These are phyloP conservation scores for Syngnathus typhle DNA, from an alignment of 2,113 vertebrate species.

Conservation along the genomic window DNA sequence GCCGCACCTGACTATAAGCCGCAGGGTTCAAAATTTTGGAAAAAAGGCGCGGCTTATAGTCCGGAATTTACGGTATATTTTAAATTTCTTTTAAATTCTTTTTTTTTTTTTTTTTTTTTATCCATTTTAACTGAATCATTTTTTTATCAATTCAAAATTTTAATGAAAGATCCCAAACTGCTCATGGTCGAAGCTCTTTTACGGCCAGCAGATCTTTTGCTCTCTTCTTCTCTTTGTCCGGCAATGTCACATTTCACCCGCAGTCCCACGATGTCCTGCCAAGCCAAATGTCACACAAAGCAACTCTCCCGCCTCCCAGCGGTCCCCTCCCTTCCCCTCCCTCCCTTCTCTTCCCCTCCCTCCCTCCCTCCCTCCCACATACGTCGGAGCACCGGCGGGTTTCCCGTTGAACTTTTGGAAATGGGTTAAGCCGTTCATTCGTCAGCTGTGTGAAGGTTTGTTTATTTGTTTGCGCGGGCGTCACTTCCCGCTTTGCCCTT, in stretches of 20 bases:
- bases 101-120: too few species aligned
- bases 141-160: too few species aligned
- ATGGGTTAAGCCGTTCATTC: neutral
- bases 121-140: too few species aligned
- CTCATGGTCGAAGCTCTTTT: conserved; percentile 33
- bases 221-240: conserved; percentile 17
- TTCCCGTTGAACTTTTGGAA: neutral
- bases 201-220: conserved; percentile 46
- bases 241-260: conserved; percentile 58
- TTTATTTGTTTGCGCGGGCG: neutral
- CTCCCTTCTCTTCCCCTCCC: too few species aligned
- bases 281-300: conserved; percentile 45
- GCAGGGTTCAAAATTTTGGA: too few species aligned
- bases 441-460: neutral
- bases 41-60: too few species aligned
- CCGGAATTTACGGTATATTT: too few species aligned
- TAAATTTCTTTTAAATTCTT: too few species aligned
- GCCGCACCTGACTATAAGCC: too few species aligned
- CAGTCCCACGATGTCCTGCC: conserved; percentile 44
- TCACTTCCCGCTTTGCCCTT: neutral
- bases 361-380: conserved; percentile 19
- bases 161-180: too few species aligned
- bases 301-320: conserved; percentile 7
- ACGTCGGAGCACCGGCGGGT: conserved; percentile 12
- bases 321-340: too few species aligned